Evolutionary conservation across 2,797 vertebrate species (phyloP), one percentile per base, ranked within the genome.

Genomic region (Allobates femoralis): DNA sequence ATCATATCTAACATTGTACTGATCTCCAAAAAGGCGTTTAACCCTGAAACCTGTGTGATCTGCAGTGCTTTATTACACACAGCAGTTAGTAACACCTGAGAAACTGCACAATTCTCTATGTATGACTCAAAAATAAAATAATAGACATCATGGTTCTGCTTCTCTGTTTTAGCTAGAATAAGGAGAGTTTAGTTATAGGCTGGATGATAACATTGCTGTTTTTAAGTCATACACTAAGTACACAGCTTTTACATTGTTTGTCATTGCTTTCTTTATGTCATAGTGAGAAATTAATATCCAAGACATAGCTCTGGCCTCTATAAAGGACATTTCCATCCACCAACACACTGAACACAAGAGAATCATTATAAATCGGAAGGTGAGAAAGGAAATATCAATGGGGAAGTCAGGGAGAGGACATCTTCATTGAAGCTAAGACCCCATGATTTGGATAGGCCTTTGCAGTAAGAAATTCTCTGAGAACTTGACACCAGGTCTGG

Each of bases 1-100:
- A 87, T 87, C 86, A 87, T 80, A 87, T 87, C 64, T 87, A 84
- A 87, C 86, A 87, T 64, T 87, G 86, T 81, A 87, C 86, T 80
- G 86, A 84, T 87, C 86, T 84, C 82, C 67, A 80, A 80, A 83
- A 60, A 84, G 67, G 67, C 86, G 84, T 87, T 87, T 87, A 87
- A 87, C 86, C 86, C 86, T 79, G 83, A 79, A 77, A 84, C 82
- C 81, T 71, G 79, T 80, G 77, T 73, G 78, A 73, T 66, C 82
- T 74, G 32, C 37, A 75, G 56, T 80, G 82, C 82, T 87, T 84
- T 87, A 66, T 84, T 80, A 87, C 26, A 55, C 41, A 30, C 50
- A 84, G 32, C 67, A 73, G 56, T 62, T 66, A 62, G 66, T 84
- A 74, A 79, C 81, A 83, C 55, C 76, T 85, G 53, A 55, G 34